Evolutionary conservation across 2,888 invertebrate species (phyloP).

Genomic region (Aelia acuminata): DNA sequence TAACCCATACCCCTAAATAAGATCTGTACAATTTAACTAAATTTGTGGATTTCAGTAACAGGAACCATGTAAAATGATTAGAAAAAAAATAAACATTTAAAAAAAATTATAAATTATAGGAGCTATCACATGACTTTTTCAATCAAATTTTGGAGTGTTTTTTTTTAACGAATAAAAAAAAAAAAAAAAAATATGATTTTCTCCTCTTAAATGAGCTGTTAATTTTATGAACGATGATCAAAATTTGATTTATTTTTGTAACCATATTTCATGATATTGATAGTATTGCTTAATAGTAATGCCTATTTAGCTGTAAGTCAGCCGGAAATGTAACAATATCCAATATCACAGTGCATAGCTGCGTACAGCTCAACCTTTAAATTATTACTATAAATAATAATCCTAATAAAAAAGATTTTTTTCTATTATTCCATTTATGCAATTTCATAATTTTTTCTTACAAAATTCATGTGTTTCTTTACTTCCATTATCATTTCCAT

Average conservation of each 20-base stretch:
- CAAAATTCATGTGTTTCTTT: constrained; percentile 26
- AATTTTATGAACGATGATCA: neutral
- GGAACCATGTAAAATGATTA: neutral
- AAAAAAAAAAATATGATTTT: neutral
- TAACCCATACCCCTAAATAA: neutral
- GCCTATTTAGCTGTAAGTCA: constrained; percentile 32
- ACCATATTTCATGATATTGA: constrained; percentile 22
- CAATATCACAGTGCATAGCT: constrained; percentile 39
- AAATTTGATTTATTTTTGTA: neutral
- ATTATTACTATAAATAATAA: constrained; percentile 29
- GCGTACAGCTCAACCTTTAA: constrained; percentile 12
- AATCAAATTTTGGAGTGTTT: neutral
- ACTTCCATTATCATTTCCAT: neutral
- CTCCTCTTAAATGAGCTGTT: neutral
- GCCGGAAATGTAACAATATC: constrained; percentile 24
- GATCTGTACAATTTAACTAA: constrained; percentile 34
- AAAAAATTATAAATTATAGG: neutral
- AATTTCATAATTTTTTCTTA: constrained; percentile 11
- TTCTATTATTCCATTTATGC: neutral
- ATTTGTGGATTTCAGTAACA: constrained; percentile 34
- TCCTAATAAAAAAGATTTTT: constrained; percentile 2
- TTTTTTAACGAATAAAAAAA: neutral
- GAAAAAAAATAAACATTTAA: neutral
- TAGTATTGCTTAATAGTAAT: constrained; percentile 35
- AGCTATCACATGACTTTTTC: constrained; percentile 24